phyloP scores from a whole-genome alignment of 2,888 invertebrate species.

The Himalopsyche tibetana region DNA sequence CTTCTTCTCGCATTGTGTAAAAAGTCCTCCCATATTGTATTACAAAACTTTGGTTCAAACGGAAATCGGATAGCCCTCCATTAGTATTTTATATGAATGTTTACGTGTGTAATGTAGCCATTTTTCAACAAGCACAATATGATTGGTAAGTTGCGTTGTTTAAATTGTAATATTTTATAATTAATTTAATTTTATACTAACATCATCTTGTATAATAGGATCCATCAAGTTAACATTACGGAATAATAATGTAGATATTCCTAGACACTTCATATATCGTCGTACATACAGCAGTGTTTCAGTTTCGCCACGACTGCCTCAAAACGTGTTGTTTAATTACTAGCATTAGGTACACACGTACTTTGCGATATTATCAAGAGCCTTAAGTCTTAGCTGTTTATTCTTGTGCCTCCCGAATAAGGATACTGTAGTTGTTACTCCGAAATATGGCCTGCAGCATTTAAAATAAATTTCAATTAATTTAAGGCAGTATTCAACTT shows the following conservation, averaged over 20 bases:
- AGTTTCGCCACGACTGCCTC: conserved; percentile 34
- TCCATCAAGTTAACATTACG: background rate
- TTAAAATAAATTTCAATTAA: no score
- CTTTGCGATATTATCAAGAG: conserved; percentile 37
- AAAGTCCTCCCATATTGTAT: no score
- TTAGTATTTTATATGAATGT: no score
- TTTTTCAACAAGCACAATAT: no score
- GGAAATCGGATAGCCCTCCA: no score
- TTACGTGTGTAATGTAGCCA: no score
- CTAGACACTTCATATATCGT: background rate
- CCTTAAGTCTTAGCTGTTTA: conserved; percentile 37
- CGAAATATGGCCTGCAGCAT: background rate
- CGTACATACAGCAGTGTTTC: background rate
- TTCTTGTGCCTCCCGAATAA: conserved; percentile 24
- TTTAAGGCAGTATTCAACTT: no score
- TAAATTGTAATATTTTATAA: no score
- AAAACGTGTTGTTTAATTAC: conserved; percentile 39
- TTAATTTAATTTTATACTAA: no score
- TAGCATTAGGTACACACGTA: conserved; percentile 40
- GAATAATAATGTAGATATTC: background rate
- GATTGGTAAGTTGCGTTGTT: no score
- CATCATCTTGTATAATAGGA: background rate
- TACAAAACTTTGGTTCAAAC: no score
- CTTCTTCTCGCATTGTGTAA: no score
- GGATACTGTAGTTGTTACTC: conserved; percentile 2